Conservation (phyloP, 2,888 invertebrate genomes). For the Brassicogethes aeneus region DNA sequence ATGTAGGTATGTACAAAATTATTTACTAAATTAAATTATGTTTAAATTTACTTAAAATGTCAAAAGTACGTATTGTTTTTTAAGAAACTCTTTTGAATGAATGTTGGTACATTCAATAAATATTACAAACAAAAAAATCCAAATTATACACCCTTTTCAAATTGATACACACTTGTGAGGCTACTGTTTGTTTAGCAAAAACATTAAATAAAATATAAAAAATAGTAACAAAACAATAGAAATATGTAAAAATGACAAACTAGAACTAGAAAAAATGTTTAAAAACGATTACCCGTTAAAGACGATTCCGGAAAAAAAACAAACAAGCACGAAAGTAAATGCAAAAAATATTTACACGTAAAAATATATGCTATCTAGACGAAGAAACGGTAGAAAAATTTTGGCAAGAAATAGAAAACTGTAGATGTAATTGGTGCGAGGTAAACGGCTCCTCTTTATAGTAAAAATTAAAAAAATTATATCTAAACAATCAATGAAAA, state of each 20-base stretch:
- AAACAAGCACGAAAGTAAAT: slow-evolving; percentile 4
- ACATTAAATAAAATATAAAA: neutral
- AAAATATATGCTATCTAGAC: too few species aligned
- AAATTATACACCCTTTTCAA: slow-evolving; percentile 16
- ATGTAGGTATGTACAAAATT: slow-evolving; percentile 7
- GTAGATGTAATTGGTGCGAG: neutral
- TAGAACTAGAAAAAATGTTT: neutral
- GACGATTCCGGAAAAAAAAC: too few species aligned
- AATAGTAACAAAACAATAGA: neutral
- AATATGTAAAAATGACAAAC: neutral
- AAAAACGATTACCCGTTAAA: slow-evolving; percentile 4
- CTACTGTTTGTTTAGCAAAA: too few species aligned
- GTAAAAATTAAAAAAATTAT: neutral
- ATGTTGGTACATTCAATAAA: too few species aligned
- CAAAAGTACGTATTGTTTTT: slow-evolving; percentile 2
- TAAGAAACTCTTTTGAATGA: too few species aligned
- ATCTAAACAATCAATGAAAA: neutral
- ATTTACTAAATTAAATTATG: neutral
- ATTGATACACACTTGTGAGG: too few species aligned
- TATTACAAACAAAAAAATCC: slow-evolving; percentile 9
- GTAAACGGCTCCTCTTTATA: neutral
- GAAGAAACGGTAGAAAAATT: neutral
- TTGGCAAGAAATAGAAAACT: neutral
- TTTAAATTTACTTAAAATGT: too few species aligned
- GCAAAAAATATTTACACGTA: too few species aligned